Evolutionary conservation across 2,888 invertebrate species (phyloP), one percentile per base, ranked within the genome.

Genomic region (Ecdyonurus torrentis): DNA sequence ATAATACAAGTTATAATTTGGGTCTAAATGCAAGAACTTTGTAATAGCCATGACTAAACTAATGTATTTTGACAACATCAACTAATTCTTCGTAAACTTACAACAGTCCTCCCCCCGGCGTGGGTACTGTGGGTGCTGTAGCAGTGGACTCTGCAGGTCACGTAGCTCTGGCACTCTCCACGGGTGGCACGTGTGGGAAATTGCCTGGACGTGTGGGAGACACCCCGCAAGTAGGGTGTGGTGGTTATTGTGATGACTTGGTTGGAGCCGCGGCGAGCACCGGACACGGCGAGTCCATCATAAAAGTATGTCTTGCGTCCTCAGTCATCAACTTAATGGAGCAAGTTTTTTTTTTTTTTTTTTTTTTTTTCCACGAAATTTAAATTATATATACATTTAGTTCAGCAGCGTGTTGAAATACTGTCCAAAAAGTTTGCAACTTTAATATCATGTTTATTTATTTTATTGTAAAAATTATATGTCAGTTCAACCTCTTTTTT

Each of bases 81-180:
- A n/a, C n/a, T n/a, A n/a, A n/a, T n/a, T n/a, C n/a, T n/a, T n/a
- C n/a, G n/a, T n/a, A n/a, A n/a, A n/a, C n/a, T n/a, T n/a, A n/a
- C n/a, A n/a, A n/a, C 55, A 55, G 55, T 10, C n/a, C n/a, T n/a
- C 19, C 55, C 5, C 55, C 55, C 22, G 87, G 83, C 64, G 84
- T 85, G 25, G 89, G 89, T 2, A 92, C 91, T 0, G 91, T 92
- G 0, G 92, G 92, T 1, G 89, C 90, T 2, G 89, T 91, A 1
- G 91, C 89, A 0, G 75, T 92, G 20, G 90, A 91, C 72, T 70
- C 72, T 0, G 69, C 77, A n/a, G 91, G 91, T 0, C 83, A 84
- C 68, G 77, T 91, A 61, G 89, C 88, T 0, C 88, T 83, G 1
- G 91, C 86, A 0, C 91, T 91, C 0, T 91, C 91, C 1, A 91